Conservation (phyloP, 1,140 invertebrate genomes). For the Proales similis region DNA sequence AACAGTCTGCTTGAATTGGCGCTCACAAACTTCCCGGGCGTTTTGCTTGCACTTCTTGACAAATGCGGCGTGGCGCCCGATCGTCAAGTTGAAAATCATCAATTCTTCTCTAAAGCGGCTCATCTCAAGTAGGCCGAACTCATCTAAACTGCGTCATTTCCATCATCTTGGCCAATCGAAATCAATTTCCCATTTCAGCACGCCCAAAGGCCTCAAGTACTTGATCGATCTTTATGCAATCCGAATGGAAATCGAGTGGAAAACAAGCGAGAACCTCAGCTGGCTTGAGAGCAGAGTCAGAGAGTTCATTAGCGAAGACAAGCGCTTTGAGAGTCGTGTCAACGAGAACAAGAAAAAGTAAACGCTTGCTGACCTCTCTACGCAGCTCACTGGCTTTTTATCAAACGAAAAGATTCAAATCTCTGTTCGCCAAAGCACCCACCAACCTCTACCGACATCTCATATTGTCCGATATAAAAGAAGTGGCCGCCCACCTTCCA, state of each 20-base stretch:
- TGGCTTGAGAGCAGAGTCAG: constrained; percentile 71
- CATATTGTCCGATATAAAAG: constrained; percentile 70
- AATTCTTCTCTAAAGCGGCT: constrained; percentile 46
- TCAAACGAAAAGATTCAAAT: constrained; percentile 49
- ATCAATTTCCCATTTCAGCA: constrained; percentile 52
- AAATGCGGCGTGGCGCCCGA: constrained; percentile 69
- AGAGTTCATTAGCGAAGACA: constrained; percentile 60
- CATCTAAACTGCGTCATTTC: constrained; percentile 1
- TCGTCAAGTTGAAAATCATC: constrained; percentile 58
- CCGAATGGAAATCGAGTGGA: constrained; percentile 69
- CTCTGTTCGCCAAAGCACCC: constrained; percentile 63
- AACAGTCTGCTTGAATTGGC: constrained; percentile 65
- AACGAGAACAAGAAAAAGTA: constrained; percentile 60
- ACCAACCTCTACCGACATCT: constrained; percentile 70
- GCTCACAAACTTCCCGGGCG: constrained; percentile 72
- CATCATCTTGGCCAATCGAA: not conserved
- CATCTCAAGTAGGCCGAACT: constrained; percentile 13
- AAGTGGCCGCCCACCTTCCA: constrained; percentile 58
- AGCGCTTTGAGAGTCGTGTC: constrained; percentile 57
- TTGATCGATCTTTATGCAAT: constrained; percentile 67
- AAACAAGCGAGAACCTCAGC: constrained; percentile 64
- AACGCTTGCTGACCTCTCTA: constrained; percentile 7
- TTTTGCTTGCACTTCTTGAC: constrained; percentile 66
- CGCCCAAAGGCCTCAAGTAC: constrained; percentile 62
- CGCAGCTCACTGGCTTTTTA: constrained; percentile 13